Evolutionary conservation across 2,888 invertebrate species (phyloP), one percentile per base, ranked within the genome.

Genomic region (Camptogramma bilineatum): DNA sequence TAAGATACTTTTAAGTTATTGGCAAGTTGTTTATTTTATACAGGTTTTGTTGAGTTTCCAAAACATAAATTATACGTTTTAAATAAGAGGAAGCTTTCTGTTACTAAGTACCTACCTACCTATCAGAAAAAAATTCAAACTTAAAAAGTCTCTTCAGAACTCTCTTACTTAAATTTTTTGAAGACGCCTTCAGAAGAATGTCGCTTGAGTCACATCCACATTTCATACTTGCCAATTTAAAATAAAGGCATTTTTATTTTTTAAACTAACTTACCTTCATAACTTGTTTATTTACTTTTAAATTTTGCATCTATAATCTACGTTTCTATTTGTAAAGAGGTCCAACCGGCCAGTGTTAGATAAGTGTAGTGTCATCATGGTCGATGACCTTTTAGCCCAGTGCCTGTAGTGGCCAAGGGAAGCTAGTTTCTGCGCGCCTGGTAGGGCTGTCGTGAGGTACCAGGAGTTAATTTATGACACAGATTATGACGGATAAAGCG

Each of bases 371-470:
- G 81, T 79, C 80, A 75, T 73, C 67, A 70, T 70, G 85, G 86
- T 77, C 81, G 73, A 77, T 80, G 80, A 82, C 80, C 84, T 84
- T 84, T 83, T 84, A 85, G 85, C 86, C 85, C 80, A 83, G 81
- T 82, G 70, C 68, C 69, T 65, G 68, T 59, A 56, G 58, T 62
- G 50, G 73, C 69, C 58, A 66, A 64, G 73, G 69, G 71, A 65
- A 78, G 81, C 83, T 76, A 81, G 83, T 82, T 81, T 76, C 73
- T 76, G 83, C 70, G 63, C 65, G 72, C 82, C 81, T 82, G 75
- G 84, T 84, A 85, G 82, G 81, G 81, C 58, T 81, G 80, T 28
- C 74, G 59, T 62, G 46, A 44, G 8, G 13, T 70, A 72, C 61
- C 61, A 39, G 64, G 67, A 59, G 61, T 28, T 16, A 61, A 28